Conservation (phyloP, 2,113 vertebrate species). For the Salvelinus sp. region DNA sequence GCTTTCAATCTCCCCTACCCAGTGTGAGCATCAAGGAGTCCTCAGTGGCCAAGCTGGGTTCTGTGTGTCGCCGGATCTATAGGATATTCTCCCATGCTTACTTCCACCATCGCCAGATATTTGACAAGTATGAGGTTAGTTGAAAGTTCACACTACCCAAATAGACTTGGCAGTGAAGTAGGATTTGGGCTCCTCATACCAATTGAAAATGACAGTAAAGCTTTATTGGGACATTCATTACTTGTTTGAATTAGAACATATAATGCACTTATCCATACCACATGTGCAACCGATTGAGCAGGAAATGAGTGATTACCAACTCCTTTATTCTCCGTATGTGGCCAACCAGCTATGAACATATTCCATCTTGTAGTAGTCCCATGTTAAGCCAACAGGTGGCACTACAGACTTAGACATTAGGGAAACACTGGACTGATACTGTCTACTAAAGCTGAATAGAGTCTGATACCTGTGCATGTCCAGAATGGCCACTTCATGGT, state of each 20-base stretch:
- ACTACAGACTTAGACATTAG: neutral
- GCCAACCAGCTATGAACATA: too few species aligned
- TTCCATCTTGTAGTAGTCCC: neutral
- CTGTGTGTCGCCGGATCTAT: constrained; percentile 97
- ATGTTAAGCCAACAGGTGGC: constrained; percentile 27
- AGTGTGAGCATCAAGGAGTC: constrained; percentile 99
- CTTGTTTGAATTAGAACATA: too few species aligned
- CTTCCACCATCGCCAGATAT: constrained; percentile 99
- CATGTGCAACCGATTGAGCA: too few species aligned
- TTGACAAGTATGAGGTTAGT: constrained; percentile 97
- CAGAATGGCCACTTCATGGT: too few species aligned
- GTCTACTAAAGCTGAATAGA: too few species aligned
- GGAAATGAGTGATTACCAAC: too few species aligned
- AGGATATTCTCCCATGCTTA: constrained; percentile 99
- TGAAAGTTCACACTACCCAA: neutral
- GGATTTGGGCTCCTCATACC: too few species aligned
- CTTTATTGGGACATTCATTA: too few species aligned
- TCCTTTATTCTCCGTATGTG: too few species aligned
- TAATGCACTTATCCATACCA: too few species aligned
- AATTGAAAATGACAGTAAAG: too few species aligned
- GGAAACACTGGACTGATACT: neutral
- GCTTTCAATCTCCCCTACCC: constrained; percentile 33
- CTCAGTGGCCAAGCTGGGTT: constrained; percentile 98
- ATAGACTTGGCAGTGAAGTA: neutral
- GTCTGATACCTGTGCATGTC: too few species aligned